phyloP scores from a whole-genome alignment of 2,797 vertebrate species.

The Sebastes minor region DNA sequence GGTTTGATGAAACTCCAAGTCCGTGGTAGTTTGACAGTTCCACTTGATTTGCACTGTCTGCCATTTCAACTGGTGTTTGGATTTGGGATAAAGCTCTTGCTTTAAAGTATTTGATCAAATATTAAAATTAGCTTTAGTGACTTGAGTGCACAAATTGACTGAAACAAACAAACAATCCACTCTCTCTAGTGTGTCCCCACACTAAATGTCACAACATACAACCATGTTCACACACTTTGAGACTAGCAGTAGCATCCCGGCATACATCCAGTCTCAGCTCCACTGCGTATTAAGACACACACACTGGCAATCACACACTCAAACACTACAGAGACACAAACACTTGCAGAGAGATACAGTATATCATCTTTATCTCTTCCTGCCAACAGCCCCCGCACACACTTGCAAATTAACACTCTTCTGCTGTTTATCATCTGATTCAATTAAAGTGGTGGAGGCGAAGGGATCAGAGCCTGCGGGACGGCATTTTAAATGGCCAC shows the following conservation, averaged over 20 bases:
- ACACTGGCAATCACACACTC: neutral
- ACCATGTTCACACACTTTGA: neutral
- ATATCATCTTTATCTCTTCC: slow-evolving; percentile 54
- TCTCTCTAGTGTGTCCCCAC: neutral
- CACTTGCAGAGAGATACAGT: slow-evolving; percentile 27
- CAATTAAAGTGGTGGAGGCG: slow-evolving; percentile 64
- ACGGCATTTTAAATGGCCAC: slow-evolving; percentile 57
- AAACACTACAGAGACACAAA: slow-evolving; percentile 21
- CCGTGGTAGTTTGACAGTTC: neutral
- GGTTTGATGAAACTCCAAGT: slow-evolving; percentile 11
- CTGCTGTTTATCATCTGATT: slow-evolving; percentile 72
- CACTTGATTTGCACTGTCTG: neutral
- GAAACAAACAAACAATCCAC: neutral
- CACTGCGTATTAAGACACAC: neutral
- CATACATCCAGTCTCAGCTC: neutral
- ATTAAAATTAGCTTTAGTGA: neutral
- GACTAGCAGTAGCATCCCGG: neutral
- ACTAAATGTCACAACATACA: neutral
- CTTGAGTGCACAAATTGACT: neutral
- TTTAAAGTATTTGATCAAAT: neutral
- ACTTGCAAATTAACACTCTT: slow-evolving; percentile 60
- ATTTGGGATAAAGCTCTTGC: neutral
- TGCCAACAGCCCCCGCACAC: slow-evolving; percentile 34
- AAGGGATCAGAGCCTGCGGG: slow-evolving; percentile 50
- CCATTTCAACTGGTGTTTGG: neutral